Evolutionary conservation across 2,797 vertebrate species (phyloP).

Genomic region (Protonibea diacanthus): DNA sequence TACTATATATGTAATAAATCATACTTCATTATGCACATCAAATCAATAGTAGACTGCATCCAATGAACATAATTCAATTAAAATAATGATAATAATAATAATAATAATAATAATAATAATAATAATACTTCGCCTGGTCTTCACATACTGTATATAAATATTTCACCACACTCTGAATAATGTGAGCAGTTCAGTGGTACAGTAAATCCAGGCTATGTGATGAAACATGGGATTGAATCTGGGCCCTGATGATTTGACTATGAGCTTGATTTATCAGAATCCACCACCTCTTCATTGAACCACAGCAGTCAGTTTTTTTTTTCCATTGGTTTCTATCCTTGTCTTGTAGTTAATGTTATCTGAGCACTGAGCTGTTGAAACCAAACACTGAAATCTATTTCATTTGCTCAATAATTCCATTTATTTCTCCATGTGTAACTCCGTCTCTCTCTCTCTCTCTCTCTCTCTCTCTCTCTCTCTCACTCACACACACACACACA

Average conservation of each 20-base stretch:
- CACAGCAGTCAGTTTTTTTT: slow-evolving; percentile 8
- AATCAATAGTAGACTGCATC: background rate
- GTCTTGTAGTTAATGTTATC: background rate
- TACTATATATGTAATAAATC: background rate
- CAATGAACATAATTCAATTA: background rate
- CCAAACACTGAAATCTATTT: slow-evolving; percentile 9
- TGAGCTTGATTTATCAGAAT: slow-evolving; percentile 18
- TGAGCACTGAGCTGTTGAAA: background rate
- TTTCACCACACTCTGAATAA: background rate
- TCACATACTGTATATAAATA: background rate
- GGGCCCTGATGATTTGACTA: slow-evolving; percentile 13
- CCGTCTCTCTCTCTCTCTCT: background rate
- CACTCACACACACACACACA: background rate
- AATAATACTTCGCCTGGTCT: background rate
- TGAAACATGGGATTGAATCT: slow-evolving; percentile 13
- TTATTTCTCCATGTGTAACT: slow-evolving; percentile 25
- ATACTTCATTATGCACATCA: background rate
- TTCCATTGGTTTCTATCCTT: slow-evolving; percentile 12
- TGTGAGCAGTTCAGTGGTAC: background rate
- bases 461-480: slow-evolving; percentile 20
- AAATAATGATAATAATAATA: too few relatives aligned
- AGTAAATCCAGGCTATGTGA: slow-evolving; percentile 12
- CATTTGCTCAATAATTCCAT: slow-evolving; percentile 17
- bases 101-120: too few relatives aligned
- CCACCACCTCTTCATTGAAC: background rate